Evolutionary conservation across 2,113 vertebrate species (phyloP).

Genomic region (Emydocephalus ijimae): DNA sequence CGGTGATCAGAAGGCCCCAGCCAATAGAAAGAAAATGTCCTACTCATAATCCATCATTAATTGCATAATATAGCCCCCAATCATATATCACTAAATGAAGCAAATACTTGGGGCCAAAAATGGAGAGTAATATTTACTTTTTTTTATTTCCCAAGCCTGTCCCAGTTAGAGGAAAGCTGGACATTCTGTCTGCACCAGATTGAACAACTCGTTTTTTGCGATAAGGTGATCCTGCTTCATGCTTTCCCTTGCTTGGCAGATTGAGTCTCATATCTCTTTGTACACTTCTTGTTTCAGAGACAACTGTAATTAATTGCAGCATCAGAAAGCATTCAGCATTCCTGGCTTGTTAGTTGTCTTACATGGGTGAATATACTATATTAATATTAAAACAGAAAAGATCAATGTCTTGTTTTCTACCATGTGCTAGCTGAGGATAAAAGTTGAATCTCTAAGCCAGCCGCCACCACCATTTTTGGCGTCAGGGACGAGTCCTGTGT

Average conservation of each 20-base stretch:
- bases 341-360: neutral
- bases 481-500: neutral
- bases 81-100: neutral
- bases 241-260: neutral
- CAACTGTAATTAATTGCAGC: neutral
- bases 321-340: neutral
- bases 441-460: neutral
- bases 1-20: neutral
- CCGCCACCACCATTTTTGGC: accelerated
- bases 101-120: neutral
- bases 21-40: neutral
- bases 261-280: neutral
- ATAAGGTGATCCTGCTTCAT: neutral
- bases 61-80: neutral
- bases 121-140: neutral
- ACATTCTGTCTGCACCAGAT: neutral
- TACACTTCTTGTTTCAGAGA: neutral
- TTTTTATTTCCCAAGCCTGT: neutral
- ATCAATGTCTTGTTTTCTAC: neutral
- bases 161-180: neutral
- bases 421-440: neutral
- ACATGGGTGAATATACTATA: neutral
- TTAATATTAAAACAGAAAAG: neutral
- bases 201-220: neutral
- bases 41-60: neutral